A percentile compares a stretch with the other conserved stretches of the same genome.
These are phyloP conservation scores for Drosophila murphyi DNA, from an alignment of 1,140 invertebrate genomes.

Conservation along the genomic window DNA sequence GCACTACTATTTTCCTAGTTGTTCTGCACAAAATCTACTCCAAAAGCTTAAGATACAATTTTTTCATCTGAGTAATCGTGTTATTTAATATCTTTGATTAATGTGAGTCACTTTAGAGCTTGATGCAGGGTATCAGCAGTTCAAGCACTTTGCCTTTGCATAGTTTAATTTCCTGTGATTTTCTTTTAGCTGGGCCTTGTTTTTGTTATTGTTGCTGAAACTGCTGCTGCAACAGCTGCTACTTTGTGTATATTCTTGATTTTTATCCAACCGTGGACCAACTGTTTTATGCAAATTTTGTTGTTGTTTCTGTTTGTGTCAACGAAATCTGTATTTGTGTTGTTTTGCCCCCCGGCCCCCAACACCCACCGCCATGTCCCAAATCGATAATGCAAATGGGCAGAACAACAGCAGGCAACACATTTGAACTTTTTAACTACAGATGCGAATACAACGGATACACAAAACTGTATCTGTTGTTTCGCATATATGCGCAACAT, in stretches of 20 bases:
- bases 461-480: conserved; percentile 21
- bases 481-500: conserved; percentile 15
- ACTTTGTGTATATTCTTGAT: conserved; percentile 29
- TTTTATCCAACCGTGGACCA: conserved; percentile 38
- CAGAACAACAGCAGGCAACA: conserved; percentile 32
- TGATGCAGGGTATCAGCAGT: not conserved
- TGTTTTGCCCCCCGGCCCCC: conserved; percentile 15
- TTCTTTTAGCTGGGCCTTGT: not conserved
- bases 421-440: not conserved
- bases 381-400: conserved; percentile 73
- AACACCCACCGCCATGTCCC: not conserved
- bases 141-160: not conserved
- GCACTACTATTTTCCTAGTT: too few species aligned
- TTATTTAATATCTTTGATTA: not conserved
- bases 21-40: too few species aligned
- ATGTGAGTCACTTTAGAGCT: not conserved
- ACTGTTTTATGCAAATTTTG: conserved; percentile 71
- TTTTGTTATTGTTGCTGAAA: conserved; percentile 53
- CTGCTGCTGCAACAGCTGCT: conserved; percentile 54
- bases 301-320: conserved; percentile 74
- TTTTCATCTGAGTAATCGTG: too few species aligned
- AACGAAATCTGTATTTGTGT: conserved; percentile 53
- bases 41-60: too few species aligned
- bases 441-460: conserved; percentile 20
- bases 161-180: not conserved